Evolutionary conservation across 2,888 invertebrate genomes (phyloP).

Genomic region (Scelioninae gen. 1): DNA sequence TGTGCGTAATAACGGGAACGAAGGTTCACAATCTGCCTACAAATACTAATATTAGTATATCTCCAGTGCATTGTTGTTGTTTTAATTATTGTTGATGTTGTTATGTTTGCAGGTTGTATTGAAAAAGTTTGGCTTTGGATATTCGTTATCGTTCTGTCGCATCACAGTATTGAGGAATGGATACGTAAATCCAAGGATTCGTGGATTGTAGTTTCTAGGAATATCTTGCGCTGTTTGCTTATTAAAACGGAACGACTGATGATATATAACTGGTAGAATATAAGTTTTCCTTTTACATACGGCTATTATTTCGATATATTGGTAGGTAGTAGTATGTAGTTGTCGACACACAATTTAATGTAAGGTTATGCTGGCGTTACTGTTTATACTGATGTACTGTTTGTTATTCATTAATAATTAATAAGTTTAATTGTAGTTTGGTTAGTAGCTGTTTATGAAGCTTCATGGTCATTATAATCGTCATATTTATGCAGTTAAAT

Average conservation of each 20-base stretch:
- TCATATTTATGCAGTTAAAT: slow-evolving; percentile 84
- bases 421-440: slow-evolving; percentile 85
- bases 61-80: slow-evolving; percentile 68
- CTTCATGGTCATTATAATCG: slow-evolving; percentile 78
- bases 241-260: slow-evolving; percentile 84
- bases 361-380: slow-evolving; percentile 83
- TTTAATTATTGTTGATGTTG: slow-evolving; percentile 69
- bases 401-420: slow-evolving; percentile 84
- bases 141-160: slow-evolving; percentile 68
- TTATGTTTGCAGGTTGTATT: slow-evolving; percentile 65
- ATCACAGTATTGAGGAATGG: slow-evolving; percentile 70
- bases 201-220: slow-evolving; percentile 71
- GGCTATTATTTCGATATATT: slow-evolving; percentile 84
- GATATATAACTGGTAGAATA: slow-evolving; percentile 85
- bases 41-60: slow-evolving; percentile 74
- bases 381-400: slow-evolving; percentile 84
- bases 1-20: slow-evolving; percentile 84
- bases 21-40: slow-evolving; percentile 82
- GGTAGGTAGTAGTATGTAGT: slow-evolving; percentile 85
- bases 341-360: slow-evolving; percentile 85
- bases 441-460: slow-evolving; percentile 84
- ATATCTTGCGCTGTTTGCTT: slow-evolving; percentile 80
- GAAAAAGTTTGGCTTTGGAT: slow-evolving; percentile 61
- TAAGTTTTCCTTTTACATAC: slow-evolving; percentile 84
- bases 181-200: slow-evolving; percentile 68